Evolutionary conservation across 1,140 invertebrate genomes (phyloP).

Genomic region (Ceratitis capitata): DNA sequence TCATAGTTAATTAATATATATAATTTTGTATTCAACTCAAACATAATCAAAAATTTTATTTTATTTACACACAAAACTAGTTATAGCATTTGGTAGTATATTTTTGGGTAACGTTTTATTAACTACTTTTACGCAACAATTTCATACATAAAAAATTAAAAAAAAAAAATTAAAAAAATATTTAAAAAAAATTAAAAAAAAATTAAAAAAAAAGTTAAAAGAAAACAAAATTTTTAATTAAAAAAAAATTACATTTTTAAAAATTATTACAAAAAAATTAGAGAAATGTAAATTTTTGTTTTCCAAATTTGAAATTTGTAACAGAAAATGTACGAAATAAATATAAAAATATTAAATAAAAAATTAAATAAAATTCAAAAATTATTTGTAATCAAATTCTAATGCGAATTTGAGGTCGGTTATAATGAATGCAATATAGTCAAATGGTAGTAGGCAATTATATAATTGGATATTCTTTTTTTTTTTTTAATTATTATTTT

Average conservation of each 20-base stretch:
- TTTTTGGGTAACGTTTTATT: conserved; percentile 21
- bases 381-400: conserved; percentile 2
- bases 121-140: conserved; percentile 28
- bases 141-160: neutral
- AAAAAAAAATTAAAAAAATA: neutral
- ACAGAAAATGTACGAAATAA: too few relatives aligned
- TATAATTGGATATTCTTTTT: neutral
- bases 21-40: conserved; percentile 10
- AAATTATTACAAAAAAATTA: too few relatives aligned
- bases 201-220: neutral
- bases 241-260: too few relatives aligned
- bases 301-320: too few relatives aligned
- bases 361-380: neutral
- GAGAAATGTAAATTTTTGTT: too few relatives aligned
- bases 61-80: conserved; percentile 42
- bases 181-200: neutral
- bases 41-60: neutral
- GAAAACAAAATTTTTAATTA: too few relatives aligned
- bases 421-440: conserved; percentile 35
- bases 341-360: neutral
- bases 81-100: conserved; percentile 32
- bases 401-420: conserved; percentile 26
- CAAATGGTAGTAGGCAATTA: conserved; percentile 28
- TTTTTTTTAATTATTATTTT: neutral
- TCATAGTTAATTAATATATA: neutral